phyloP scores from a whole-genome alignment of 2,113 vertebrate genomes.

The Chionodraco myersi region DNA sequence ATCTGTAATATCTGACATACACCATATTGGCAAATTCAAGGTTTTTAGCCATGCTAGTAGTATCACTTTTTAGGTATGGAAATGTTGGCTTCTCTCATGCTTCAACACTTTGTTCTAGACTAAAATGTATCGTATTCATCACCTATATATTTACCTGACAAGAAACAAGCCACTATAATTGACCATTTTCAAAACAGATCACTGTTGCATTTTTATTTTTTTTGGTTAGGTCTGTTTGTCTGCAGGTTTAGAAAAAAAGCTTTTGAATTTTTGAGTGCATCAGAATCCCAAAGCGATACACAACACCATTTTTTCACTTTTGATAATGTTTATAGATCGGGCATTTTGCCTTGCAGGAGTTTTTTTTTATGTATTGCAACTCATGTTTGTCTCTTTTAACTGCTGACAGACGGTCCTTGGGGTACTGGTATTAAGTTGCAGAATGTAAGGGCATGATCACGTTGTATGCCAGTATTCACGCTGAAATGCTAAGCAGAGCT shows the following conservation, averaged over 20 bases:
- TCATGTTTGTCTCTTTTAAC: background rate
- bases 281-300: no score
- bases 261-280: no score
- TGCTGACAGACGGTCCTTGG: background rate
- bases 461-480: background rate
- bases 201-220: no score
- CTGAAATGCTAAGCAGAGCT: constrained; percentile 32
- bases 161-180: no score
- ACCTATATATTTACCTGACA: no score
- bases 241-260: no score
- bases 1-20: background rate
- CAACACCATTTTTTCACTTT: background rate
- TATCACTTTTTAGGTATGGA: background rate
- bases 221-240: no score
- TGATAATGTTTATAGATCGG: no score
- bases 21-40: background rate
- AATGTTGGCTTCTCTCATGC: background rate
- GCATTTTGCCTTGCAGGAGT: no score
- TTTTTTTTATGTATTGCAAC: background rate
- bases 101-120: background rate
- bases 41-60: background rate
- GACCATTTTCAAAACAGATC: no score
- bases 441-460: background rate
- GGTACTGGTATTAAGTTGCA: background rate
- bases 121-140: no score